phyloP scores from a whole-genome alignment of 2,113 vertebrate genomes.

The Notechis scutatus region DNA sequence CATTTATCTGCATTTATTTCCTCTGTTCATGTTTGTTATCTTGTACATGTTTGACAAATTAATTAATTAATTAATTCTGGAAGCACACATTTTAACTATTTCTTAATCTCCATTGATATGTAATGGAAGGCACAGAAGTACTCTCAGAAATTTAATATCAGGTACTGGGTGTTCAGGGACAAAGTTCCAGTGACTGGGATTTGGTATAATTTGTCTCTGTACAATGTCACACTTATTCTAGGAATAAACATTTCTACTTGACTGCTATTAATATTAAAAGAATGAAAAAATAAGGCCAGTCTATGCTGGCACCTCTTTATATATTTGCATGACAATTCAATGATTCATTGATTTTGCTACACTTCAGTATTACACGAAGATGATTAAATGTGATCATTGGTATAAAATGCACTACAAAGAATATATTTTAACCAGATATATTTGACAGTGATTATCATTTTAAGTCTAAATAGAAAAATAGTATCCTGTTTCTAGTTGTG shows the following conservation, averaged over 20 bases:
- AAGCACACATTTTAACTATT: background rate
- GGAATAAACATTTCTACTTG: background rate
- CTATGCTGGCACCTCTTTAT: background rate
- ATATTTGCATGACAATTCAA: conserved; percentile 17
- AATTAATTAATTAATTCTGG: background rate
- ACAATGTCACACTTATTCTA: background rate
- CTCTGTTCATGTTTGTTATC: no score
- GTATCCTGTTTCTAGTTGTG: background rate
- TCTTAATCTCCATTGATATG: background rate
- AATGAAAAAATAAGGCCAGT: background rate
- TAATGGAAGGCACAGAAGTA: background rate
- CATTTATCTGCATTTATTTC: no score
- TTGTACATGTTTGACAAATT: no score
- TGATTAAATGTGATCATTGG: background rate
- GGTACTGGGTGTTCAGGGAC: background rate
- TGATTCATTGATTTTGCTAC: background rate
- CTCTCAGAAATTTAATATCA: background rate
- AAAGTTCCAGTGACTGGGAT: background rate
- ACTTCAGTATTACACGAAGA: background rate
- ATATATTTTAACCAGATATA: background rate
- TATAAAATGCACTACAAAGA: conserved; percentile 19
- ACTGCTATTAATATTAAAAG: background rate
- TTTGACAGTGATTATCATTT: conserved; percentile 19
- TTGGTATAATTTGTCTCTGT: background rate
- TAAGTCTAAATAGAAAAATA: background rate